Evolutionary conservation across 2,113 vertebrate genomes (phyloP).

Genomic region (Salvelinus namaycush): DNA sequence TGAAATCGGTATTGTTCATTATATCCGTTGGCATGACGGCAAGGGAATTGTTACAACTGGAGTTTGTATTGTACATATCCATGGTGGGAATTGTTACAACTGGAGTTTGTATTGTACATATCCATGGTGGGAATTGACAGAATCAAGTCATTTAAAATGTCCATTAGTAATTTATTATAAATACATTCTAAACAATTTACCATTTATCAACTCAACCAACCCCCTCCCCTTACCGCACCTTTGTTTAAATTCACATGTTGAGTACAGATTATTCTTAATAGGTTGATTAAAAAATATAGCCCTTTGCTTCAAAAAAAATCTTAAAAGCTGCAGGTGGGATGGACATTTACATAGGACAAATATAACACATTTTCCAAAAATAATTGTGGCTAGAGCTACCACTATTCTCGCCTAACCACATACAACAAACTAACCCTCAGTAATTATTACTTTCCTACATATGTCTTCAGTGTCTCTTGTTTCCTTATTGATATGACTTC

Average conservation of each 20-base stretch:
- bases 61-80: neutral
- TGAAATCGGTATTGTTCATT: neutral
- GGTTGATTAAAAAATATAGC: constrained; percentile 21
- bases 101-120: neutral
- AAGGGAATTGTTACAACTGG: neutral
- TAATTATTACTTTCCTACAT: constrained; percentile 17
- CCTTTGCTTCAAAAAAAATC: constrained; percentile 37
- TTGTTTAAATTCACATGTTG: constrained; percentile 16
- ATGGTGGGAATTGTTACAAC: neutral
- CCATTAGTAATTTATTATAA: constrained; percentile 61
- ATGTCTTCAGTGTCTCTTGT: constrained; percentile 7
- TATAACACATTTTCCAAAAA: constrained; percentile 52
- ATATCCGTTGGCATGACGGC: neutral
- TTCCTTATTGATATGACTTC: neutral
- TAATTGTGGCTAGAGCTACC: neutral
- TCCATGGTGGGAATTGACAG: neutral
- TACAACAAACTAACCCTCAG: constrained; percentile 10
- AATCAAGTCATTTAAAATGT: constrained; percentile 8
- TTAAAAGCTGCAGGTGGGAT: constrained; percentile 4
- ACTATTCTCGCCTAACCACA: neutral
- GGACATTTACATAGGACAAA: constrained; percentile 38
- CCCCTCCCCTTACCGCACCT: constrained; percentile 10
- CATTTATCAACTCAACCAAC: constrained; percentile 29
- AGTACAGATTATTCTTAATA: constrained; percentile 9
- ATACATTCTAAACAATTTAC: constrained; percentile 35